phyloP scores from a whole-genome alignment of 2,888 invertebrate species.

The Acleris holmiana region DNA sequence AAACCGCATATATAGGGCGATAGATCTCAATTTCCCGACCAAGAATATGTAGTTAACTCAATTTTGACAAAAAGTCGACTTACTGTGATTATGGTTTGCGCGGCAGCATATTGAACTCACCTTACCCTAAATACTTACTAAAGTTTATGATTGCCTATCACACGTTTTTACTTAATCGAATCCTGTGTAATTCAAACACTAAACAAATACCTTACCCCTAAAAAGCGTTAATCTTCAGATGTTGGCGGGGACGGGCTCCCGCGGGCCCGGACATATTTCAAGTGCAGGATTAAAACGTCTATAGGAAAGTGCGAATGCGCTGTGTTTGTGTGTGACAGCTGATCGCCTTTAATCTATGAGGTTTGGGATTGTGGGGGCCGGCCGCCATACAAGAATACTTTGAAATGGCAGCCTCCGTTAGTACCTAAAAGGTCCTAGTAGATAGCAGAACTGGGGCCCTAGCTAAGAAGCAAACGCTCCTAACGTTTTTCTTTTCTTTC shows the following conservation, averaged over 20 bases:
- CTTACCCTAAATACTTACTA: too few relatives aligned
- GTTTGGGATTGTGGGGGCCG: constrained; percentile 17
- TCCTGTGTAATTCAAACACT: constrained; percentile 43
- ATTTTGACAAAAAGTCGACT: too few relatives aligned
- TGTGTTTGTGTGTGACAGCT: constrained; percentile 75
- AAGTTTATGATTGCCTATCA: not conserved
- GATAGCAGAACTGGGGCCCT: too few relatives aligned
- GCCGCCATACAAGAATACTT: constrained; percentile 21
- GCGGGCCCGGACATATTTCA: constrained; percentile 73
- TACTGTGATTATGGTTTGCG: too few relatives aligned
- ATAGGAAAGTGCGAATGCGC: constrained; percentile 74
- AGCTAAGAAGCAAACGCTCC: too few relatives aligned
- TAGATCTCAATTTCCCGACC: too few relatives aligned
- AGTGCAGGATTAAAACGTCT: constrained; percentile 79
- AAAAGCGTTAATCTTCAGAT: constrained; percentile 69
- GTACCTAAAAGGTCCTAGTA: too few relatives aligned
- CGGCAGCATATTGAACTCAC: too few relatives aligned
- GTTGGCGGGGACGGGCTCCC: constrained; percentile 67
- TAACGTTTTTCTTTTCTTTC: too few relatives aligned
- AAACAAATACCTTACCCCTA: constrained; percentile 48
- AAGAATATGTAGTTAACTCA: too few relatives aligned
- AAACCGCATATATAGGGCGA: too few relatives aligned
- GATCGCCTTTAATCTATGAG: constrained; percentile 73
- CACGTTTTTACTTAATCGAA: not conserved
- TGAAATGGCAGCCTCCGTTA: not conserved